phyloP scores from a whole-genome alignment of 2,113 vertebrate genomes.

The Tupaia tana region DNA sequence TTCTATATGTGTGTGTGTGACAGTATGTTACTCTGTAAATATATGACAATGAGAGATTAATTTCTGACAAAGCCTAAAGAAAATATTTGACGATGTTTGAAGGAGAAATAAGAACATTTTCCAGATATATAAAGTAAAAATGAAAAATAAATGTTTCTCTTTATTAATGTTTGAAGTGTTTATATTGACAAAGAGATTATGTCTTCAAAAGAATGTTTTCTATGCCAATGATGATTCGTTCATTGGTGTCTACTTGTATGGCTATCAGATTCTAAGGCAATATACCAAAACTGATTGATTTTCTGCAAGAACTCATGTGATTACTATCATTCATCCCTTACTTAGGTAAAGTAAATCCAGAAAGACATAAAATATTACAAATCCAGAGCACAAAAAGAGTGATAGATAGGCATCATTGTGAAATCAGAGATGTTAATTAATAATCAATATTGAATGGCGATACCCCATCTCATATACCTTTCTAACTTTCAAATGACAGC shows the following conservation, averaged over 20 bases:
- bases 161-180: background rate
- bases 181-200: background rate
- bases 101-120: background rate
- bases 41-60: background rate
- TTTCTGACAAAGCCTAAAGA: background rate
- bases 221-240: background rate
- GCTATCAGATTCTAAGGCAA: background rate
- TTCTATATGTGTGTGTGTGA: background rate
- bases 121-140: background rate
- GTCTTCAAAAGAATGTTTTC: background rate
- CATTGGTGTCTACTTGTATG: background rate
- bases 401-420: background rate
- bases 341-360: background rate
- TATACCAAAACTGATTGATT: background rate
- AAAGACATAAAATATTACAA: background rate
- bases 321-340: background rate
- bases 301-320: background rate
- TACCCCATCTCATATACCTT: background rate
- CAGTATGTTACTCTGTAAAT: background rate
- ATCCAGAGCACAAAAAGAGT: background rate
- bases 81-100: background rate
- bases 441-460: background rate
- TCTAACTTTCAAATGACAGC: background rate
- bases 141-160: background rate
- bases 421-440: background rate